Conservation (phyloP, 2,113 vertebrate genomes). For the Corythoichthys haematopterus region DNA sequence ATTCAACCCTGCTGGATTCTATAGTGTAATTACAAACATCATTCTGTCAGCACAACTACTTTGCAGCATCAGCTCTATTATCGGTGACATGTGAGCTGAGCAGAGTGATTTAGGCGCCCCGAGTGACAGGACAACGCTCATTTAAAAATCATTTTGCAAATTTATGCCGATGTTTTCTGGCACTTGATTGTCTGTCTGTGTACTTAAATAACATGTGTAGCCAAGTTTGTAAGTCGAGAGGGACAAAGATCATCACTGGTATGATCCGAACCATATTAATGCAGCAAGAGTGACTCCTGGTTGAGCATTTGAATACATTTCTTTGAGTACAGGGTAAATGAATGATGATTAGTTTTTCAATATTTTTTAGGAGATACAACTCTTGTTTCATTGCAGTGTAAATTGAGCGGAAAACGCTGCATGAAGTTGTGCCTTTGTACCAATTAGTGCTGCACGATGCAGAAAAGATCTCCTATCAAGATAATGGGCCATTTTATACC, state of each 20-base stretch:
- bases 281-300: background rate
- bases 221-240: conserved; percentile 1
- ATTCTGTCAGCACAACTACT: conserved; percentile 25
- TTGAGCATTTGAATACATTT: background rate
- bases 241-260: conserved; percentile 2
- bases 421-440: too few relatives aligned
- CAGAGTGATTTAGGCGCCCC: conserved; percentile 13
- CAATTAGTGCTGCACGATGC: too few relatives aligned
- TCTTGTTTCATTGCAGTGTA: too few relatives aligned
- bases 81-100: background rate
- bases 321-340: background rate
- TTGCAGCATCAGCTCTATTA: conserved; percentile 15
- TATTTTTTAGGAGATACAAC: background rate
- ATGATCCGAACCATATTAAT: background rate
- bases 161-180: conserved; percentile 3
- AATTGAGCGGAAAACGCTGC: too few relatives aligned
- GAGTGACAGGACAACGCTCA: background rate
- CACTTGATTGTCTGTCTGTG: background rate
- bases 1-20: background rate
- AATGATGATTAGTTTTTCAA: background rate
- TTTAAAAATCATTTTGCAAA: conserved; percentile 8
- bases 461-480: too few relatives aligned
- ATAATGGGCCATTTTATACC: too few relatives aligned
- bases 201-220: conserved; percentile 2
- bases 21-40: conserved; percentile 25